Evolutionary conservation across 2,113 vertebrate species (phyloP).

Genomic region (Apeltes quadracus): DNA sequence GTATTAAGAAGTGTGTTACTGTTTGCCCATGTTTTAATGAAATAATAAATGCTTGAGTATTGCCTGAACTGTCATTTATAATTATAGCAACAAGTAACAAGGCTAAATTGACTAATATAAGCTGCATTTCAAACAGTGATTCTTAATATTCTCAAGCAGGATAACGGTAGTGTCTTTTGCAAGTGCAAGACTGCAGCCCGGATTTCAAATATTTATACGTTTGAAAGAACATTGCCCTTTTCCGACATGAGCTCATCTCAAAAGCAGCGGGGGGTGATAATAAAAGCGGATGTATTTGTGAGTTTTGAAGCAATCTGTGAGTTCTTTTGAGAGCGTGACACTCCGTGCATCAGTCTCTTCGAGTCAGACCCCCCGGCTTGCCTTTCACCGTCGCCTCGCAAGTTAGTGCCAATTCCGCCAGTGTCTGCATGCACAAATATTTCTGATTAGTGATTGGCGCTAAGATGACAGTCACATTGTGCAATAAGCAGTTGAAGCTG

Average conservation of each 20-base stretch:
- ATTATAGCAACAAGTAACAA: background rate
- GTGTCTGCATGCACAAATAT: slow-evolving; percentile 14
- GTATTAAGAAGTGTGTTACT: background rate
- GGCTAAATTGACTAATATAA: background rate
- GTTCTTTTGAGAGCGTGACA: too few relatives aligned
- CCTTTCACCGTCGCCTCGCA: background rate
- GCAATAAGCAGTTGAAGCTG: slow-evolving; percentile 1
- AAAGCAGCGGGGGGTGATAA: background rate
- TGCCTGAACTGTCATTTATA: slow-evolving; percentile 7
- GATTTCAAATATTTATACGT: background rate
- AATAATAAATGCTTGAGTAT: background rate
- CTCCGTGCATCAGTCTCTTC: background rate
- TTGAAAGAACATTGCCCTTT: background rate
- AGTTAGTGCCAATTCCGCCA: background rate
- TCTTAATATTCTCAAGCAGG: slow-evolving; percentile 14
- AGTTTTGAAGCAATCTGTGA: background rate
- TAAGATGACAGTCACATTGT: slow-evolving; percentile 16
- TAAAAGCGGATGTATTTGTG: background rate
- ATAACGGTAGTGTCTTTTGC: background rate
- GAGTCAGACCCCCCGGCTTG: background rate
- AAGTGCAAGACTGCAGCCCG: background rate
- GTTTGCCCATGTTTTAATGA: slow-evolving; percentile 14
- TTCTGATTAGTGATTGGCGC: background rate
- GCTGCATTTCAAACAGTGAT: background rate
- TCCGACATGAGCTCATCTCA: background rate